Percentiles rank a stretch among this genome's conserved stretches.
Conservation (phyloP, 1,140 invertebrate genomes). For the Drosophila littoralis region DNA sequence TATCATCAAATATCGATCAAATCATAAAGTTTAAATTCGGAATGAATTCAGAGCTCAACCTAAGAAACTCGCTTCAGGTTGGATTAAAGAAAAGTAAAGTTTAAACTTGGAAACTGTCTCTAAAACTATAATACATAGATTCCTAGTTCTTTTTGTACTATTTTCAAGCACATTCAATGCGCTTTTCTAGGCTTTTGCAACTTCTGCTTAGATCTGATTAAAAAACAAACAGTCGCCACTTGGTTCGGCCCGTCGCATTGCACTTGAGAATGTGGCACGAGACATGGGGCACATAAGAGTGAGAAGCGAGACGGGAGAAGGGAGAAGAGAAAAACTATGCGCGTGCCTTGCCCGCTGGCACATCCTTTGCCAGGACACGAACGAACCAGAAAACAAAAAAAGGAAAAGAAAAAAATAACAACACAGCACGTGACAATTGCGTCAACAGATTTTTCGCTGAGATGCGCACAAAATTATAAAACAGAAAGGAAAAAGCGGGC, state of each 20-base stretch:
- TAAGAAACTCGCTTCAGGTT: too few species aligned
- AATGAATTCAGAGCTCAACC: too few species aligned
- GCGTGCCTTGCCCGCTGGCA: constrained; percentile 43
- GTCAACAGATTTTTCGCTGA: constrained; percentile 83
- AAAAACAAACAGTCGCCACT: constrained; percentile 41
- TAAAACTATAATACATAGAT: too few species aligned
- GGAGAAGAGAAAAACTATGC: constrained; percentile 50
- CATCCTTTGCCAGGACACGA: constrained; percentile 66
- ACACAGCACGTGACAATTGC: constrained; percentile 78
- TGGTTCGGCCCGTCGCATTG: constrained; percentile 53
- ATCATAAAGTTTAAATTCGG: too few species aligned
- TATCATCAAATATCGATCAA: too few species aligned
- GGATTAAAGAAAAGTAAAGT: too few species aligned
- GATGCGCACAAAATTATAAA: constrained; percentile 77
- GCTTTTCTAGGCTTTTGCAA: constrained; percentile 2
- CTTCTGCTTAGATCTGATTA: constrained; percentile 28
- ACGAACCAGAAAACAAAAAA: constrained; percentile 16
- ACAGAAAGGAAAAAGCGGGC: constrained; percentile 29
- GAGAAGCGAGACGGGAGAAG: too few species aligned
- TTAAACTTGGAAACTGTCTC: too few species aligned
- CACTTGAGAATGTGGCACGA: constrained; percentile 63
- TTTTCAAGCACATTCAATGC: not conserved
- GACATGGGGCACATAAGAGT: constrained; percentile 31
- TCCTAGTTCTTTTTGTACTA: not conserved
- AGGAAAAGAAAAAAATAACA: constrained; percentile 20